Percentiles rank a stretch among this genome's conserved stretches.
Evolutionary conservation across 1,140 invertebrate genomes (phyloP).

Genomic region (Lamellibrachia luymesi): DNA sequence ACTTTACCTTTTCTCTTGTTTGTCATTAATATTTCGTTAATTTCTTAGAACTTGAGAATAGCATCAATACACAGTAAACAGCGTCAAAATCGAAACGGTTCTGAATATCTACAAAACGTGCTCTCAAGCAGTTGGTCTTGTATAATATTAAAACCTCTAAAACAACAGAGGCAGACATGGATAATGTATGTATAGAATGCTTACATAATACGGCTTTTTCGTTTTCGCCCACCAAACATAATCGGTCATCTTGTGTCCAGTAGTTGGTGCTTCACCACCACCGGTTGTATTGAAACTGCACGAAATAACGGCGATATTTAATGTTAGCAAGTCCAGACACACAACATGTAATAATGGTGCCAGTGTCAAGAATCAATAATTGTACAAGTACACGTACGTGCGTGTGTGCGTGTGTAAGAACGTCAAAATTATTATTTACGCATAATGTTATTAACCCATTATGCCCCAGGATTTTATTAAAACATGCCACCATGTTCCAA

Average conservation of each 20-base stretch:
- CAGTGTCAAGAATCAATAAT: not conserved
- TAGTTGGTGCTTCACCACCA: not conserved
- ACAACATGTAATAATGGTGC: not conserved
- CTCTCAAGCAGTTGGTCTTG: too few relatives aligned
- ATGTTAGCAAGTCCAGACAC: not conserved
- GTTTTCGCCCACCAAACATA: not conserved
- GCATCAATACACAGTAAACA: not conserved
- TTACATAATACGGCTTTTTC: conserved; percentile 1
- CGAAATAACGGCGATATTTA: not conserved
- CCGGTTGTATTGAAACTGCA: not conserved
- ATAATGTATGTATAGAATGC: not conserved
- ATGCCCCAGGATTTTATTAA: too few relatives aligned
- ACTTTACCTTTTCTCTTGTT: not conserved
- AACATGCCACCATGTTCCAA: too few relatives aligned
- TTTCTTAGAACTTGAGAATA: not conserved
- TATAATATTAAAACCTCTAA: not conserved
- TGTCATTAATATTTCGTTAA: not conserved
- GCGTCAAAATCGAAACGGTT: too few relatives aligned
- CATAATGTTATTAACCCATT: too few relatives aligned
- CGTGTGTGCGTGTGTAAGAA: too few relatives aligned
- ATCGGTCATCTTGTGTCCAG: not conserved
- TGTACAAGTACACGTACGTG: too few relatives aligned
- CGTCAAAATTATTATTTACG: too few relatives aligned
- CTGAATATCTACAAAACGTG: too few relatives aligned
- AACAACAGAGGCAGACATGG: not conserved